Conservation (phyloP, 2,113 vertebrate species). For the Sander lucioperca region DNA sequence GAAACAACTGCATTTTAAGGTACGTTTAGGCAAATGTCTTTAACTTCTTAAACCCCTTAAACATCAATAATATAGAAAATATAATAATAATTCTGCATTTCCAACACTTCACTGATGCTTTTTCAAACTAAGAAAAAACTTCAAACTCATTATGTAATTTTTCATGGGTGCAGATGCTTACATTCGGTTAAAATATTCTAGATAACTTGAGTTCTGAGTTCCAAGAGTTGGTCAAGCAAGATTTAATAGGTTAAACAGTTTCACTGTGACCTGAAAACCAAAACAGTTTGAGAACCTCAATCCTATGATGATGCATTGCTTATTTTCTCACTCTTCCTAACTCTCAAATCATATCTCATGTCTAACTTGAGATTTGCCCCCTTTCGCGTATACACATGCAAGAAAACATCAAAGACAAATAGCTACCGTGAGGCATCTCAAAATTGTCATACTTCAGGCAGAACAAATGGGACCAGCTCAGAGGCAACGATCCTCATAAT, state of each 20-base stretch:
- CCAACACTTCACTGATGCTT: neutral
- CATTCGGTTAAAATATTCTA: neutral
- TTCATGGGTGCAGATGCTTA: neutral
- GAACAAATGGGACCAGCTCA: conserved; percentile 78
- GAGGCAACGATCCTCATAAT: conserved; percentile 70
- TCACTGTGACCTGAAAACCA: neutral
- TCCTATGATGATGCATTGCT: neutral
- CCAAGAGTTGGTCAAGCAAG: neutral
- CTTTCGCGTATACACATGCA: conserved; percentile 11
- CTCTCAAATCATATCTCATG: neutral
- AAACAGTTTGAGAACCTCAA: neutral
- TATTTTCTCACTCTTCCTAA: neutral
- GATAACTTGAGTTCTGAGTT: neutral
- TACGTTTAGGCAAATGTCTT: neutral
- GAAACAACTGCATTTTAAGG: neutral
- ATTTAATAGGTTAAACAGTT: neutral
- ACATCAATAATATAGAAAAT: neutral
- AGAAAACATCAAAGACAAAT: conserved; percentile 28
- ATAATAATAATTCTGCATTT: neutral
- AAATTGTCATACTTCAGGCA: conserved; percentile 43
- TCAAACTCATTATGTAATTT: neutral
- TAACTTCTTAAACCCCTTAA: neutral
- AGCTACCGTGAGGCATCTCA: conserved; percentile 24
- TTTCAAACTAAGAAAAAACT: neutral
- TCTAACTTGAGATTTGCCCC: conserved; percentile 6